Base-by-base conservation (phyloP, 2,888 invertebrate genomes). In the Andrena dorsata region DNA sequence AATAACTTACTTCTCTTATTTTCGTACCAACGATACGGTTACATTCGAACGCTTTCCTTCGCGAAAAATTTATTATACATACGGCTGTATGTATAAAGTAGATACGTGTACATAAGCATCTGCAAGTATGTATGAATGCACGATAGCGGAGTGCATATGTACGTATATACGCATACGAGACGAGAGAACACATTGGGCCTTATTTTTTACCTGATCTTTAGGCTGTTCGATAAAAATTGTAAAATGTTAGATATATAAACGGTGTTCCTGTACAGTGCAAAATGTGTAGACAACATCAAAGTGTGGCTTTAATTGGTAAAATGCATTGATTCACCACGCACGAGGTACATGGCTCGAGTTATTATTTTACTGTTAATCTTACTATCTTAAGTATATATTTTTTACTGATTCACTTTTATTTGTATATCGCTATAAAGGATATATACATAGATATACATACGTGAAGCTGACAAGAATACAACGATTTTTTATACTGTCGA, bases 171-270 rank as follows among this genome's bases (percentile, higher is more conserved):
- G 65, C 84, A 72, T 79, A 83, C 84, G 82, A 73, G 84, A 81
- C 77, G 65, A 82, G 81, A 83, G 74, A 20, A 84, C 83, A 83
- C 72, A 82, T 77, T 77, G 83, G 86, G 87, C 85, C 90, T 89
- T 89, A 88, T 88, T 85, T 90, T 88, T 89, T 88, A 90, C 88
- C 88, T 88, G 83, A 86, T 85, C 83, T 85, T 84, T 86, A 89
- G 85, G 83, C 86, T 87, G 73, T 66, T 77, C 64, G 69, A 32
- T 77, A 82, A 73, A 73, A 80, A 78, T 61, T 76, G 72, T 77
- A 69, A 72, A 81, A 85, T 75, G 60, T 77, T 64, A 63, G 78
- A 69, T 73, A 69, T 70, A 56, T 51, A 76, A 80, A 72, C 63
- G 76, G 78, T 80, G 80, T 84, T 87, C 86, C 84, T 86, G 88